Conservation (phyloP, 1,140 invertebrate genomes). For the Charaxes varanes region DNA sequence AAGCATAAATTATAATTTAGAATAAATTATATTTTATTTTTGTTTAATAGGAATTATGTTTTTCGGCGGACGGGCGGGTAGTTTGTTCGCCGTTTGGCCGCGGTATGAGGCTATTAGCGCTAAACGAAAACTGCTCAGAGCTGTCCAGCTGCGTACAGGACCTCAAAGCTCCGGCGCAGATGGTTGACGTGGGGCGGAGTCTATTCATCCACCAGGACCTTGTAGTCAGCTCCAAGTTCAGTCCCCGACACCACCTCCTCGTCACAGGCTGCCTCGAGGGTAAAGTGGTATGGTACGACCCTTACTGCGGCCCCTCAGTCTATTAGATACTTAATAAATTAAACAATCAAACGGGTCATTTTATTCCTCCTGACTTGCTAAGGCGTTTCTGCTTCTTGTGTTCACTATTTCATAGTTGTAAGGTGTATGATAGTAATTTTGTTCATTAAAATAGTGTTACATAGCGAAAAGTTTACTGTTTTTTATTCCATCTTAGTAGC, state of each 20-base stretch:
- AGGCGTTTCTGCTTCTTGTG: constrained; percentile 9
- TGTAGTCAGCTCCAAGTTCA: constrained; percentile 94
- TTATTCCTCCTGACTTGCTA: constrained; percentile 11
- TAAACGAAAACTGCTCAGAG: constrained; percentile 86
- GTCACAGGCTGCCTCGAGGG: constrained; percentile 93
- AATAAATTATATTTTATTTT: constrained; percentile 2
- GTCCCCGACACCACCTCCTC: constrained; percentile 86
- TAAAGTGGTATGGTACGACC: constrained; percentile 92
- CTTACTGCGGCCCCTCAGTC: constrained; percentile 64
- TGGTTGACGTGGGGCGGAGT: constrained; percentile 79
- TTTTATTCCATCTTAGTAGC: too few relatives aligned
- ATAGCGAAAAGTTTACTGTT: too few relatives aligned
- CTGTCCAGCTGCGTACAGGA: constrained; percentile 80
- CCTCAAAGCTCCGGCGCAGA: constrained; percentile 40
- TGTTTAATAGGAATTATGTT: constrained; percentile 82
- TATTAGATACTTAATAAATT: constrained; percentile 42
- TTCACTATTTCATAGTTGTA: too few relatives aligned
- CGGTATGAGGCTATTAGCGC: constrained; percentile 87
- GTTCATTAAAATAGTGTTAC: too few relatives aligned
- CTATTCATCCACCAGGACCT: constrained; percentile 84
- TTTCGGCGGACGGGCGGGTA: constrained; percentile 90
- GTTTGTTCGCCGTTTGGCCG: constrained; percentile 92
- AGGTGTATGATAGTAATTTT: too few relatives aligned
- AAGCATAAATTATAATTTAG: too few relatives aligned
- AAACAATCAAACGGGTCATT: neutral